A percentile compares a stretch with the other conserved stretches of the same genome.
phyloP scores from a whole-genome alignment of 2,113 vertebrate genomes.

The Connochaetes taurinus region DNA sequence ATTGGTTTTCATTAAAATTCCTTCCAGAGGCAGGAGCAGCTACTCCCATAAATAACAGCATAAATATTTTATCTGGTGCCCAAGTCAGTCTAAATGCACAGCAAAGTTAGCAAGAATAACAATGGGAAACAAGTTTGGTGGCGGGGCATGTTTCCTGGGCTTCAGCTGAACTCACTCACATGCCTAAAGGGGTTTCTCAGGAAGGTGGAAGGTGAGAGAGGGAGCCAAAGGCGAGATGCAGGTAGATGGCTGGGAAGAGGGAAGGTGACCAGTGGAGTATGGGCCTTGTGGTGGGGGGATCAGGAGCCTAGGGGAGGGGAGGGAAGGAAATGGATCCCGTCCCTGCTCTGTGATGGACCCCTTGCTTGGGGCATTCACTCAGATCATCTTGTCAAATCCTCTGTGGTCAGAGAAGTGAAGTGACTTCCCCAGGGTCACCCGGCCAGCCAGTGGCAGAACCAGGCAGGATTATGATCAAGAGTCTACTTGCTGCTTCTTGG shows the following conservation, averaged over 20 bases:
- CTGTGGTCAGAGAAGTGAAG: neutral
- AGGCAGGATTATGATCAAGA: neutral
- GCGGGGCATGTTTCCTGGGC: neutral
- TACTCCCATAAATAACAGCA: conserved; percentile 67
- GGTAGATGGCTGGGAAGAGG: neutral
- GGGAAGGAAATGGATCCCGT: rapidly evolving
- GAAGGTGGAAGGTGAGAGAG: neutral
- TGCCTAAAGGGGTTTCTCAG: neutral
- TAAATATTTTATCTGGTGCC: conserved; percentile 72
- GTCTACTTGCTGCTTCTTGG: neutral
- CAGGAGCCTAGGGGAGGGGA: neutral
- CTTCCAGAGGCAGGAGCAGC: conserved; percentile 54
- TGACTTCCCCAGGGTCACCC: neutral
- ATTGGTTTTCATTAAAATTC: conserved; percentile 75
- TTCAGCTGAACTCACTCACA: neutral
- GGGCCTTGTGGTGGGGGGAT: neutral
- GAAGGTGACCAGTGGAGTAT: neutral
- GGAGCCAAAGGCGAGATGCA: no score
- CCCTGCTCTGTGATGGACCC: neutral
- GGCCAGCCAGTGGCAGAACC: neutral
- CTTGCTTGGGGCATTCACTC: neutral
- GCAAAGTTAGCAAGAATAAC: conserved; percentile 58
- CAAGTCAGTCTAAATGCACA: conserved; percentile 53
- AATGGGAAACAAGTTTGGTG: conserved; percentile 23
- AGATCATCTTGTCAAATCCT: neutral